Evolutionary conservation across 2,113 vertebrate genomes (phyloP).

Genomic region (Nyctereutes procyonoides): DNA sequence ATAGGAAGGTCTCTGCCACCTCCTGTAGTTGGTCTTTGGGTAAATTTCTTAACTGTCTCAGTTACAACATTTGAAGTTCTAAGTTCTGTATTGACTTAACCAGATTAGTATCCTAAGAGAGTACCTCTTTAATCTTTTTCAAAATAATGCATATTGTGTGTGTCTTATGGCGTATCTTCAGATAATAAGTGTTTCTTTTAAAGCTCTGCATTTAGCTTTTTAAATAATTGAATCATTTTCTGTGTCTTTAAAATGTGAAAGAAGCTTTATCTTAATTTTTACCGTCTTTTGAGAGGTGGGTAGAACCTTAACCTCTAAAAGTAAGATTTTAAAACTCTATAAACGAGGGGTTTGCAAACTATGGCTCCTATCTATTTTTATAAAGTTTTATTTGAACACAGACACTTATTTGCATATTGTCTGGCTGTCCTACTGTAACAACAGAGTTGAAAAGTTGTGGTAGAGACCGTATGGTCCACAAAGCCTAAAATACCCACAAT

Average conservation of each 20-base stretch:
- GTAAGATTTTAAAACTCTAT: background rate
- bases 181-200: background rate
- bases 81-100: background rate
- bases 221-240: background rate
- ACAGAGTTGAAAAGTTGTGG: background rate
- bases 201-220: constrained; percentile 44
- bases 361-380: background rate
- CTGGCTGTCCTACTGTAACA: background rate
- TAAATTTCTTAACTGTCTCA: background rate
- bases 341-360: background rate
- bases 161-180: background rate
- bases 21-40: background rate
- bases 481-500: background rate
- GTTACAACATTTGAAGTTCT: background rate
- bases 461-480: background rate
- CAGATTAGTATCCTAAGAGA: background rate
- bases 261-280: background rate
- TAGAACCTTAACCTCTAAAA: background rate
- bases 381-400: constrained; percentile 27
- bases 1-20: background rate
- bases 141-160: background rate
- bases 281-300: background rate
- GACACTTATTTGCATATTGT: background rate
- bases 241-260: constrained; percentile 30
- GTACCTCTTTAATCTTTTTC: background rate